These are phyloP conservation scores for Argyresthia goedartella DNA, from an alignment of 2,888 invertebrate species.

Conservation along the genomic window DNA sequence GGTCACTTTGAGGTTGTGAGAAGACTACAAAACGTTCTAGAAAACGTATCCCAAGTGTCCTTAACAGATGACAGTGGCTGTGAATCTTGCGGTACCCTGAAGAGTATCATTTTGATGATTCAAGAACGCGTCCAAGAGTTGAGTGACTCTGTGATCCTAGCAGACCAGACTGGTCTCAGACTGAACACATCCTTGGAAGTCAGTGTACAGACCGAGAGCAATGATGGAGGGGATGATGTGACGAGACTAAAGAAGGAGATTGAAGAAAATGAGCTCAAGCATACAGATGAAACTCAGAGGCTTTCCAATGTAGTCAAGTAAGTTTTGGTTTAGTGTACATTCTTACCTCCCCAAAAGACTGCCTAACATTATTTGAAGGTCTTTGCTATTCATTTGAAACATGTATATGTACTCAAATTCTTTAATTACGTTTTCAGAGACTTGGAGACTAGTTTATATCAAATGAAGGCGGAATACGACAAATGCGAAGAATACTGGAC, in stretches of 20 bases:
- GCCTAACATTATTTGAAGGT: no score
- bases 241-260: slow-evolving; percentile 14
- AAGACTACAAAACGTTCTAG: slow-evolving; percentile 7
- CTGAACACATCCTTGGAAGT: neutral
- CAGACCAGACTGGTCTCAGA: no score
- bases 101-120: slow-evolving; percentile 9
- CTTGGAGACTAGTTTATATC: slow-evolving; percentile 80
- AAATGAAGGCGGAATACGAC: slow-evolving; percentile 83
- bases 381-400: no score
- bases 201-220: slow-evolving; percentile 6
- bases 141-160: no score
- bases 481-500: slow-evolving; percentile 91
- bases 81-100: slow-evolving; percentile 9
- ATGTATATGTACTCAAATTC: no score
- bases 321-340: slow-evolving; percentile 15
- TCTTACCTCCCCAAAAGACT: no score
- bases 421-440: slow-evolving; percentile 68
- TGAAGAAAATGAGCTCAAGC: slow-evolving; percentile 22
- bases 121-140: slow-evolving; percentile 11
- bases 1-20: slow-evolving; percentile 18
- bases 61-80: slow-evolving; percentile 5
- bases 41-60: slow-evolving; percentile 1
- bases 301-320: slow-evolving; percentile 35
- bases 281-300: slow-evolving; percentile 42
- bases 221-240: slow-evolving; percentile 7